Base-by-base conservation (phyloP, 2,888 invertebrate species). In the Lasioglossum villosulum region DNA sequence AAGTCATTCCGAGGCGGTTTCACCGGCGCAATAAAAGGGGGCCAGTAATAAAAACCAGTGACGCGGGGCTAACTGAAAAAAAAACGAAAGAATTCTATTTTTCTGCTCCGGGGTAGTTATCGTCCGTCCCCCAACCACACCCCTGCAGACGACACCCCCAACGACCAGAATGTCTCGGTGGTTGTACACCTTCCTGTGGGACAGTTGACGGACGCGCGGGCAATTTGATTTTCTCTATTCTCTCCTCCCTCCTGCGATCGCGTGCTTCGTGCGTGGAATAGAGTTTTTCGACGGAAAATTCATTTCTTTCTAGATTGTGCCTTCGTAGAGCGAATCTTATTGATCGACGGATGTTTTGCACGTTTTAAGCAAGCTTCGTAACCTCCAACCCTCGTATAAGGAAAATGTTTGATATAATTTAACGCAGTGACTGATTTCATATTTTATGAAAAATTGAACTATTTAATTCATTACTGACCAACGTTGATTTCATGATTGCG, bases 11-110 rank as follows among this genome's bases (percentile, higher is more conserved):
- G 77, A 48, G 73, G 71, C 39, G 59, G 77, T 78, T 83, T 73
- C 83, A 70, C 45, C 45, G 45, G 81, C 63, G 85, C 80, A 74
- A 83, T 89, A 88, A 89, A 89, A 82, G 74, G 72, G 27, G 77
- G 66, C 30, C 56, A 74, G 80, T 86, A 86, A 88, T 89, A 89
- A 89, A 89, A 74, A 77, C 79, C 81, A 89, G 83, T 86, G 88
- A 78, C 85, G 80, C 80, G 90, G 34, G 89, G 34, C 68, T 88
- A 89, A 86, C 83, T 83, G 83, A 77, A 75, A 75, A 80, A 77
- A 88, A 88, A 71, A 52, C 23, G n/a, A 79, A 66, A 34, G 30
- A 66, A 66, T 82, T 68, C 75, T 56, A 79, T 81, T 84, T 89
- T 81, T 85, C 80, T 81, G 73, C 59, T 23, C 19, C 30, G 48